A percentile compares a stretch with the other conserved stretches of the same genome.
phyloP scores from a whole-genome alignment of 2,888 invertebrate genomes.

The Portevinia maculata region DNA sequence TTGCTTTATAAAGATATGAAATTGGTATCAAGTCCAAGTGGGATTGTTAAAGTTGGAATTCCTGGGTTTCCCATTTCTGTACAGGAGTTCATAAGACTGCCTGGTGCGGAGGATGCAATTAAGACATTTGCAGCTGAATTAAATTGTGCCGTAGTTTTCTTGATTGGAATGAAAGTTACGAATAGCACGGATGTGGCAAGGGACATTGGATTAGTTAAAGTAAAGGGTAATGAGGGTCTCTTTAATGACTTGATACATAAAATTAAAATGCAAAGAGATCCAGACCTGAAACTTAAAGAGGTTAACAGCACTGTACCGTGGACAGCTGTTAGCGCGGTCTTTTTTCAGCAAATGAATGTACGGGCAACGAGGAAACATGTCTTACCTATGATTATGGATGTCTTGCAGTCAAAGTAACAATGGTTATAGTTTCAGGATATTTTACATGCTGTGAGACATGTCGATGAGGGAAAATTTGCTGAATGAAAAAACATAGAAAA shows the following conservation, averaged over 20 bases:
- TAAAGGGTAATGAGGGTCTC: constrained; percentile 75
- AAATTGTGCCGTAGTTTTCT: constrained; percentile 83
- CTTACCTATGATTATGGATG: constrained; percentile 85
- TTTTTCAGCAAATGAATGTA: constrained; percentile 85
- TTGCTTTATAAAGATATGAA: constrained; percentile 91
- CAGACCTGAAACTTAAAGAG: constrained; percentile 81
- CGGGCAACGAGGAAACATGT: constrained; percentile 88
- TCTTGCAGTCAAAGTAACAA: constrained; percentile 76
- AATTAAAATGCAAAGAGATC: constrained; percentile 74
- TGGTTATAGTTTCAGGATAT: neutral
- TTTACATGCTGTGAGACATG: too few species aligned
- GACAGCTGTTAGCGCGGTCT: constrained; percentile 82
- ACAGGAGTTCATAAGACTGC: constrained; percentile 77
- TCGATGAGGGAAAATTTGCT: too few species aligned
- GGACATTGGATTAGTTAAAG: constrained; percentile 85
- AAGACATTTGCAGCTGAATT: constrained; percentile 83
- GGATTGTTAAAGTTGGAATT: constrained; percentile 84
- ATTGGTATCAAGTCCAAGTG: constrained; percentile 84
- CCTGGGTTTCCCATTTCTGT: constrained; percentile 83
- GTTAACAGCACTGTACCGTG: constrained; percentile 77
- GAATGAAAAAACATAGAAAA: too few species aligned
- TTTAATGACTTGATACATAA: constrained; percentile 77
- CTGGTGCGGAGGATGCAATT: constrained; percentile 83
- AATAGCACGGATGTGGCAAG: constrained; percentile 83
- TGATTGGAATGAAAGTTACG: constrained; percentile 86